Base-by-base conservation (phyloP, 2,888 invertebrate species). In the Apodemia duryi region DNA sequence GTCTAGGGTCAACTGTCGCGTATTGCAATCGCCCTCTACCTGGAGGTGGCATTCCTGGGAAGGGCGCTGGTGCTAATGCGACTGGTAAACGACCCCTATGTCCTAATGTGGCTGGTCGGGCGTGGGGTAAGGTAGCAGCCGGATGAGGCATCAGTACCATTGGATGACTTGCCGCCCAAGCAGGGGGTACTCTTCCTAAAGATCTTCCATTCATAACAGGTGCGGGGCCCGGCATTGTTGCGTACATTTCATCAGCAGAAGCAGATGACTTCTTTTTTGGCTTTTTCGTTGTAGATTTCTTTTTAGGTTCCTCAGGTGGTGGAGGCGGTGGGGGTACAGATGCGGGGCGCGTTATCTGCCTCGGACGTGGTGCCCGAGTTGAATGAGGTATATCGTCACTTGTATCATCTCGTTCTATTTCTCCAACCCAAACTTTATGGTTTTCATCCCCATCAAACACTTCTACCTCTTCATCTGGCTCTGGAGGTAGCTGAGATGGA, bases 351-450 rank as follows among this genome's bases (percentile, higher is more conserved):
- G 94, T 92, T 71, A 97, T 95, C 86, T 97, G 97, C 2, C 98
- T 94, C 0, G 97, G 97, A 61, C 97, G 92, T 41, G 95, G 93
- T 32, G 95, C 95, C 62, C 95, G 91, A 21, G 95, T 93, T 75
- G 71, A 94, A 92, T 75, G 95, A 52, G 91, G 91, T 65, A 85
- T 82, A 67, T 95, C 93, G 72, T 97, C 96, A 77, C 96, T 96
- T 13, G 95, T 94, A 70, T 94, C 94, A 75, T 95, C 94, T 70
- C 95, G 95, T 46, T 96, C 91, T 66, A 96, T 94, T 80, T 96
- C 96, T 43, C 97, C 96, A 2, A 96, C 96, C 98, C 98, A 98
- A 54, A 98, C 96, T 84, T 98, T 98, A 83, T 98, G 98, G 82
- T 98, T 98, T 84, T 97, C 97, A 78, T 98, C 97, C 0, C 97